Base-by-base conservation (phyloP, 2,113 vertebrate genomes). In the Phycodurus eques region DNA sequence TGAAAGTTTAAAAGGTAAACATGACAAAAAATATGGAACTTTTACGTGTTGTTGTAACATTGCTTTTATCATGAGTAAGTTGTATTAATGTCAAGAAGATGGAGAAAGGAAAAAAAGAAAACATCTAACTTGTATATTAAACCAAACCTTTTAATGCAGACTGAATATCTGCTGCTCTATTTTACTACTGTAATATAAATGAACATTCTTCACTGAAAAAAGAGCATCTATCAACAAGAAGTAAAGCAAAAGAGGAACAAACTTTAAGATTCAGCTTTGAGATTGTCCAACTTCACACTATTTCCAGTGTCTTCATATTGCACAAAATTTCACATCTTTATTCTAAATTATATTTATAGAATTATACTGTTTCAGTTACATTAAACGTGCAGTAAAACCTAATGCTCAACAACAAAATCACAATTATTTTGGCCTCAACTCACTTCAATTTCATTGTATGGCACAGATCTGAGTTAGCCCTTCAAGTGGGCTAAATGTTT, bases 281-380 rank as follows among this genome's bases (percentile, higher is more conserved):
- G 75, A 75, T 71, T 72, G 68, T 80, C 69, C 64, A 63, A 57
- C 33, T 64, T 84, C 5, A 73, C 20, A 46, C 35, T 69, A 39
- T 67, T 70, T 65, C 71, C 60, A 72, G n/a, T 22, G 70, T 67
- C 20, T 63, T 70, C 80, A 70, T 83, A 85, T 85, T 85, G 84
- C 80, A 88, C 85, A 76, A 74, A 49, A 17, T 62, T 20, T 68
- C 35, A 82, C 57, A 62, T 57, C 4, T 56, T 51, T 57, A 2
- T 44, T 27, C 17, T 7, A 54, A 7, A 15, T 15, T 31, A 13
- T 53, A 35, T 31, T 60, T 68, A 56, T 47, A 64, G 61, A n/a
- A 35, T 39, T 75, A 51, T 47, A 67, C 42, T 68, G 15, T 43
- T 64, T 43, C 35, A 64, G 39, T 66, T 8, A 71, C 20, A 47